These are phyloP conservation scores for Aphelocoma coerulescens DNA, from an alignment of 2,113 vertebrate genomes.

Conservation along the genomic window DNA sequence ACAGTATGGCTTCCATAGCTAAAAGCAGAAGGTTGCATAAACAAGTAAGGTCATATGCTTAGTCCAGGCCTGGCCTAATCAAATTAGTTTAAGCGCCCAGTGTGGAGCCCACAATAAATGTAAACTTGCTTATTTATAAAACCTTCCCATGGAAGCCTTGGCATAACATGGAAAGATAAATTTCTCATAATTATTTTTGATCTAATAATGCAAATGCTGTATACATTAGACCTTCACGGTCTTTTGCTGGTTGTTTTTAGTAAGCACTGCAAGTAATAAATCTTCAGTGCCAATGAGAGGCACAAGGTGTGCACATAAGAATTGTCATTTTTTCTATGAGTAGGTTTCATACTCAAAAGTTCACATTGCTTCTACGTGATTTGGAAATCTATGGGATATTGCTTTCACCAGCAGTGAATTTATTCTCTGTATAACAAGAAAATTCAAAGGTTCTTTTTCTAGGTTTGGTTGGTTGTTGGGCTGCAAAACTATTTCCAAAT, in stretches of 20 bases:
- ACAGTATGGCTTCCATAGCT: background rate
- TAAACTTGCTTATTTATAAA: background rate
- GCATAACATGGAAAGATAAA: background rate
- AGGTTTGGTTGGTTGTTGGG: background rate
- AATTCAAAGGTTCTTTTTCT: background rate
- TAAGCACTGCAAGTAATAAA: background rate
- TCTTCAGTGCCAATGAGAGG: background rate
- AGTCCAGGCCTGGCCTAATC: background rate
- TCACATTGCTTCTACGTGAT: background rate
- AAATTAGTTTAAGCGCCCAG: background rate
- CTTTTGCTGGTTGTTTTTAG: background rate
- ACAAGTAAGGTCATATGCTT: background rate
- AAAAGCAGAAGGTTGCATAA: background rate
- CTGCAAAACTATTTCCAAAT: slow-evolving; percentile 10
- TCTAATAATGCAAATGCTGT: background rate
- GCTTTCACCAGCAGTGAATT: background rate
- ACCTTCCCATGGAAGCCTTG: background rate
- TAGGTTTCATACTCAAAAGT: background rate
- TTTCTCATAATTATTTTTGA: background rate
- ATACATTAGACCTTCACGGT: background rate
- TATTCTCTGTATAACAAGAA: background rate
- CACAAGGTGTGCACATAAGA: background rate
- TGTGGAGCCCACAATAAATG: background rate
- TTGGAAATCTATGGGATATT: background rate
- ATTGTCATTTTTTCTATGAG: background rate